Evolutionary conservation across 2,797 vertebrate genomes (phyloP).

Genomic region (Catostomus latipinnis): DNA sequence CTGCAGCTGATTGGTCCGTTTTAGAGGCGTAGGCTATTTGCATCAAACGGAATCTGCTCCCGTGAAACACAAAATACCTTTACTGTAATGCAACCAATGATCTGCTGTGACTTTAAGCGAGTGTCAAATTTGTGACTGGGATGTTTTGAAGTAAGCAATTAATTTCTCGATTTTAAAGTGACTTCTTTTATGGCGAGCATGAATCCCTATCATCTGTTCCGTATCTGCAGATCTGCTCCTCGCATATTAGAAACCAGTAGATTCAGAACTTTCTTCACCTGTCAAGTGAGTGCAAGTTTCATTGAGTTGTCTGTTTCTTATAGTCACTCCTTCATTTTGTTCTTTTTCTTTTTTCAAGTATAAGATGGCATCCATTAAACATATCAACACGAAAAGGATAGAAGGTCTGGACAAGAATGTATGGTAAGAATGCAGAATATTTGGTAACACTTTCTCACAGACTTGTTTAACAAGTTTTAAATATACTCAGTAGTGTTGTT

Average conservation of each 20-base stretch:
- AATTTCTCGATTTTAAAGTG: background rate
- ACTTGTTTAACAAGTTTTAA: background rate
- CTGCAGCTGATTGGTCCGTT: conserved; percentile 25
- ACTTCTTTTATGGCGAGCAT: conserved; percentile 75
- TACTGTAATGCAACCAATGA: background rate
- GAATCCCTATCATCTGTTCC: conserved; percentile 73
- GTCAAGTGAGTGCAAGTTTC: conserved; percentile 79
- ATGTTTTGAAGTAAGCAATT: conserved; percentile 17
- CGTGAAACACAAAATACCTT: background rate
- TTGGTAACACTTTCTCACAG: background rate
- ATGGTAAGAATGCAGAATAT: conserved; percentile 82
- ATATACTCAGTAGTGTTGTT: background rate
- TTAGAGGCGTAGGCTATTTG: conserved; percentile 5
- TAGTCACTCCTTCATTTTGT: conserved; percentile 15
- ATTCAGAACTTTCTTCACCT: conserved; percentile 70
- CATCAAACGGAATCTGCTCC: conserved; percentile 33
- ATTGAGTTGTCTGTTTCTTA: too few species aligned
- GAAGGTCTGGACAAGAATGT: conserved; percentile 92
- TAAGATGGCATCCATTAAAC: conserved; percentile 76
- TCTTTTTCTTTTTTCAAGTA: conserved; percentile 61
- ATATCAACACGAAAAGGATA: conserved; percentile 88
- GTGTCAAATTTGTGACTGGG: background rate
- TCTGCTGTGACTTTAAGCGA: background rate
- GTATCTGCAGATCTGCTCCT: conserved; percentile 59
- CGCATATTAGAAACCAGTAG: conserved; percentile 40